Base-by-base conservation (phyloP, 2,797 vertebrate genomes). In the Clarias fuscus region DNA sequence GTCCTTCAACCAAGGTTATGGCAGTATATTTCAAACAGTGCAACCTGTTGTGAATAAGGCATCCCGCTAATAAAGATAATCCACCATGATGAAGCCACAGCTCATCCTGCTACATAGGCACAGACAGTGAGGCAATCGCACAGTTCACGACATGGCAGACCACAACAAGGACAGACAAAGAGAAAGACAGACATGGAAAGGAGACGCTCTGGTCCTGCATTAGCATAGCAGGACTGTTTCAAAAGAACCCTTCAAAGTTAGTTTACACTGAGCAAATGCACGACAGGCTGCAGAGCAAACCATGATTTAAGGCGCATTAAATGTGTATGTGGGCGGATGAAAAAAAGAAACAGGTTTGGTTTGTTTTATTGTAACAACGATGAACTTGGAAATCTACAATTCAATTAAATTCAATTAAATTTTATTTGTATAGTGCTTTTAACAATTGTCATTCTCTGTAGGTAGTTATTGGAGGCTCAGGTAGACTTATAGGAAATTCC, bases 101-200 rank as follows among this genome's bases (percentile, higher is more conserved):
- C 33, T 33, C 33, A 33, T 33, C 33, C 33, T 33, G 76, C 82
- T 64, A 80, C 24, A 56, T 73, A 85, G 71, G 82, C 85, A 68
- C 83, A 48, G 27, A 75, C 8, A 85, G 37, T 43, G 27, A 75
- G 61, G 82, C 83, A 89, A 89, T 56, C 53, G 27, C 58, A 77
- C 56, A 78, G 72, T 87, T 84, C 64, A 89, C 48, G 15, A 24
- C 61, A 83, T 56, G 68, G 85, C 48, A 80, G 83, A 87, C 83
- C 76, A 91, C 88, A 89, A 90, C 87, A 90, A 48, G 80, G 90
- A 89, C 15, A 86, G 72, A 89, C 80, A 75, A 24, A 80, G 83
- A 61, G n/a, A n/a, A 40, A 59, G 10, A 83, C 18, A 48, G 84
- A 88, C 33, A 87, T 85, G 48, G 24, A 84, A 87, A 85, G 48